Base-by-base conservation (phyloP, 2,888 invertebrate genomes). In the Rhogogaster chlorosoma region DNA sequence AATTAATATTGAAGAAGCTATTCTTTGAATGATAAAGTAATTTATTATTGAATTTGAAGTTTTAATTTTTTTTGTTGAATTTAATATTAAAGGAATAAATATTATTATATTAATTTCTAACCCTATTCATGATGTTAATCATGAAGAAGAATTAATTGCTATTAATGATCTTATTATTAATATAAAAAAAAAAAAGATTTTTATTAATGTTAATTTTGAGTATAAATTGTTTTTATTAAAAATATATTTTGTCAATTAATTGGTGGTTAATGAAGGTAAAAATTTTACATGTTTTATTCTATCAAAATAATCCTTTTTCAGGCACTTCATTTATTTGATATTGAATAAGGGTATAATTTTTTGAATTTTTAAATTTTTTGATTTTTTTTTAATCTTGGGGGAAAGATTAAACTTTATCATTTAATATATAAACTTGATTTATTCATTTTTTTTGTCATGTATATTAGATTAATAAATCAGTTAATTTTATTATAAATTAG, bases 271-370 rank as follows among this genome's bases (percentile, higher is more conserved):
- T 64, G 26, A 64, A 64, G 64, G 64, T 64, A 64, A 64, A 12
- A 6, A 80, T 80, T 71, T 61, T 64, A 84, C 73, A 84, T 84
- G 80, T 64, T 64, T 94, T 95, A 95, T 93, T 94, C 95, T 95
- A 95, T 95, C 95, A 95, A 94, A 94, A 94, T 95, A 95, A 94
- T 92, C 95, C 95, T 95, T 95, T 95, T 85, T 64, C 95, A 95
- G 95, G 95, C 95, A 93, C 90, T 90, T 91, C 90, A 92, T 92
- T 92, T n/a, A n/a, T n/a, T n/a, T n/a, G n/a, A n/a, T n/a, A n/a
- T n/a, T n/a, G n/a, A n/a, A n/a, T n/a, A n/a, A n/a, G n/a, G n/a
- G n/a, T n/a, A n/a, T n/a, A n/a, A n/a, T n/a, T n/a, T n/a, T n/a
- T n/a, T n/a, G n/a, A n/a, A n/a, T n/a, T n/a, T n/a, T n/a, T n/a